phyloP scores from a whole-genome alignment of 2,888 invertebrate genomes.

The Sesia apiformis region DNA sequence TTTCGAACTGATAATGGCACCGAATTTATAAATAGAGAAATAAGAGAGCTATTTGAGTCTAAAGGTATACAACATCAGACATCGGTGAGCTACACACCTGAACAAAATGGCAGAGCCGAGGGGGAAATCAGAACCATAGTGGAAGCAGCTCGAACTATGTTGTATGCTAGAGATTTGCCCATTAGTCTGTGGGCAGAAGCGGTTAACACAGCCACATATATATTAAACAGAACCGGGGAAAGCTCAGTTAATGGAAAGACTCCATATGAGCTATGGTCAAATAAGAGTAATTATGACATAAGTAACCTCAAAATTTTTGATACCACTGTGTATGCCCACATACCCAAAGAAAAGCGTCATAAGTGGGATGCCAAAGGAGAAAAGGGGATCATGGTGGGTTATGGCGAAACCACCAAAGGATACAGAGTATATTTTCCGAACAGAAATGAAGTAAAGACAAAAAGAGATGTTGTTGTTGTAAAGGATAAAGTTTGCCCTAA shows the following conservation, averaged over 20 bases:
- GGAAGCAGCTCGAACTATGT: too few species aligned
- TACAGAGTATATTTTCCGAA: too few species aligned
- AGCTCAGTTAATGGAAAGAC: constrained; percentile 3
- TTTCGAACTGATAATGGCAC: constrained; percentile 16
- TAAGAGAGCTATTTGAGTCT: constrained; percentile 7
- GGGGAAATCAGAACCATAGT: constrained; percentile 23
- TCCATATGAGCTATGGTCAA: constrained; percentile 10
- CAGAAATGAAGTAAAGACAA: constrained; percentile 6
- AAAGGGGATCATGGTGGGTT: too few species aligned
- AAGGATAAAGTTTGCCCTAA: background rate
- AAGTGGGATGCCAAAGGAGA: too few species aligned
- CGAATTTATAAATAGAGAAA: constrained; percentile 12
- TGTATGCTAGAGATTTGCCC: constrained; percentile 6
- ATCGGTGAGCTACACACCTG: constrained; percentile 21
- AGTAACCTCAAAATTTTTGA: constrained; percentile 3
- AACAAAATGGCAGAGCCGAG: constrained; percentile 27
- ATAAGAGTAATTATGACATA: constrained; percentile 2
- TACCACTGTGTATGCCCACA: constrained; percentile 1
- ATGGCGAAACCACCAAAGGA: too few species aligned
- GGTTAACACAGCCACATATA: constrained; percentile 12
- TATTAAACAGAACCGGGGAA: constrained; percentile 10
- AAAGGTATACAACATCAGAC: constrained; percentile 16
- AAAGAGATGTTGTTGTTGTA: constrained; percentile 6
- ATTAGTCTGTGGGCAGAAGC: constrained; percentile 15
- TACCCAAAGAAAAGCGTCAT: too few species aligned